Conservation (phyloP, 1,140 invertebrate species). For the Bathynomus jamesi region DNA sequence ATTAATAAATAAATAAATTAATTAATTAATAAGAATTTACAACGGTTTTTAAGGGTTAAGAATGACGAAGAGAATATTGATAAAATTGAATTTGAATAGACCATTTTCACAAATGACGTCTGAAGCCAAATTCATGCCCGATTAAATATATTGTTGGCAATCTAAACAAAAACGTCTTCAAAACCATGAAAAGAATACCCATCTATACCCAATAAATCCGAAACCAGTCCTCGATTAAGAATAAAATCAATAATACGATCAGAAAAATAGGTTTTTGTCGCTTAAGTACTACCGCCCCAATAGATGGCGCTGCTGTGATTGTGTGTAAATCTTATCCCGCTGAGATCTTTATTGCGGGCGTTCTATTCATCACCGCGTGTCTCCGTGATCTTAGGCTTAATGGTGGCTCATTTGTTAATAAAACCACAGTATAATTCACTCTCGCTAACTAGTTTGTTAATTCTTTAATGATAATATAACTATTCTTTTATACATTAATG, state of each 20-base stretch:
- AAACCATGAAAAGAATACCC: not conserved
- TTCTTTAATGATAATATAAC: too few relatives aligned
- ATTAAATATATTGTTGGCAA: too few relatives aligned
- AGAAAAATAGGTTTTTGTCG: not conserved
- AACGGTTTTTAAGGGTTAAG: too few relatives aligned
- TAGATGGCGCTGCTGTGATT: not conserved
- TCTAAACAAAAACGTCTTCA: too few relatives aligned
- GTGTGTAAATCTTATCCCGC: not conserved
- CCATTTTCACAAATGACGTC: too few relatives aligned
- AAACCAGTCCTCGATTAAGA: not conserved
- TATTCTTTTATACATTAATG: too few relatives aligned
- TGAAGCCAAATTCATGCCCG: too few relatives aligned
- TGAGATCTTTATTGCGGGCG: not conserved
- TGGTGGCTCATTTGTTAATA: not conserved
- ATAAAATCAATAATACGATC: not conserved
- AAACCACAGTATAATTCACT: not conserved
- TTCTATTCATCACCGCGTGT: not conserved
- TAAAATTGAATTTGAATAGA: too few relatives aligned
- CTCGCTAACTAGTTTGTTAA: too few relatives aligned
- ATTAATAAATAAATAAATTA: not conserved
- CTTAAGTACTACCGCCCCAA: not conserved
- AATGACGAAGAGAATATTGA: too few relatives aligned
- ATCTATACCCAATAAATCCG: not conserved
- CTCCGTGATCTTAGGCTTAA: not conserved
- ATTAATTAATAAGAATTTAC: too few relatives aligned